These are phyloP conservation scores for Ypsolopha sequella DNA, from an alignment of 2,888 invertebrate genomes.

Conservation along the genomic window DNA sequence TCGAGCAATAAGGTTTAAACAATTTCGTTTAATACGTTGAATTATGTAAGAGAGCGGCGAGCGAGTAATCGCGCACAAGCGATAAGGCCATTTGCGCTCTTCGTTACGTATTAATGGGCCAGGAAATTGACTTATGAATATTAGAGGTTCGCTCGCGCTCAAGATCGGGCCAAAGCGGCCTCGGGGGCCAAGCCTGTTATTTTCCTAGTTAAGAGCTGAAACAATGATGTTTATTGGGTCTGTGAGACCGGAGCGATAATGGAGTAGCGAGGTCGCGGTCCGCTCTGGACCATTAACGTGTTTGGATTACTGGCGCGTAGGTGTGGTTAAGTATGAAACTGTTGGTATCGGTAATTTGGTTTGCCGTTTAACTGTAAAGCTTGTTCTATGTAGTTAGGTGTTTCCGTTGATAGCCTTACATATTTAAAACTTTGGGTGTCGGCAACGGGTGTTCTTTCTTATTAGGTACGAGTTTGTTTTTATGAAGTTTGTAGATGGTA, in stretches of 20 bases:
- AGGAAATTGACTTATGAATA: slow-evolving; percentile 72
- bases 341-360: too few relatives aligned
- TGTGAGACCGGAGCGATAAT: slow-evolving; percentile 12
- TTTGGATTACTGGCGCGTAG: slow-evolving; percentile 22
- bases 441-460: too few relatives aligned
- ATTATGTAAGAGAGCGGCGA: slow-evolving; percentile 70
- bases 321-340: not conserved
- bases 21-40: slow-evolving; percentile 73
- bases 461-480: too few relatives aligned
- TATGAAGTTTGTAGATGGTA: too few relatives aligned
- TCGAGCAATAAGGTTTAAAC: slow-evolving; percentile 73
- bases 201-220: slow-evolving; percentile 63
- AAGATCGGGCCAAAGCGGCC: slow-evolving; percentile 59
- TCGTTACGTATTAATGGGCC: slow-evolving; percentile 71
- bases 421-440: too few relatives aligned
- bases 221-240: slow-evolving; percentile 66
- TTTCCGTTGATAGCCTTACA: too few relatives aligned
- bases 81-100: slow-evolving; percentile 72
- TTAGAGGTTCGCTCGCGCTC: slow-evolving; percentile 59
- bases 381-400: not conserved
- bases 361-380: too few relatives aligned
- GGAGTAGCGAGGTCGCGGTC: slow-evolving; percentile 54
- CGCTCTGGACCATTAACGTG: slow-evolving; percentile 54
- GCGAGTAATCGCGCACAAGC: slow-evolving; percentile 71
- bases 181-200: slow-evolving; percentile 48